These are phyloP conservation scores for Ispidina lecontei DNA, from an alignment of 2,797 vertebrate genomes.

Conservation along the genomic window DNA sequence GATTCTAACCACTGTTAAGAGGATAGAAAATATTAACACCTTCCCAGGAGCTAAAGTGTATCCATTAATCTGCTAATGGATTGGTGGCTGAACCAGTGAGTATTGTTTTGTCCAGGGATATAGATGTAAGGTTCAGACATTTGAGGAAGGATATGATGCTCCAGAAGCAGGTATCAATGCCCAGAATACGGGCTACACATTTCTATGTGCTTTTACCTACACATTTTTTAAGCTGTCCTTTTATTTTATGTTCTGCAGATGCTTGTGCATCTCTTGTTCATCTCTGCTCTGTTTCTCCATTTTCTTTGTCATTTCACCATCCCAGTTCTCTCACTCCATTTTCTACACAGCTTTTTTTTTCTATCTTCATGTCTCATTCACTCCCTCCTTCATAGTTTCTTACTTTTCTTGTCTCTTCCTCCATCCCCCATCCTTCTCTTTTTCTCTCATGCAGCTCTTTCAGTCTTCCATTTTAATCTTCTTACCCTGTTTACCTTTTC, in stretches of 20 bases:
- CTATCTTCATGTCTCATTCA: neutral
- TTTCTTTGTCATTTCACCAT: neutral
- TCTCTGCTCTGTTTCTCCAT: neutral
- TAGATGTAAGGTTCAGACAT: neutral
- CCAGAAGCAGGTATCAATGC: neutral
- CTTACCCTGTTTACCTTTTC: neutral
- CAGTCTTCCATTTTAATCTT: neutral
- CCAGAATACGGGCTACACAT: neutral
- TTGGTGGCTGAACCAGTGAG: neutral
- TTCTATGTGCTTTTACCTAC: neutral
- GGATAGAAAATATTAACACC: conserved; percentile 40
- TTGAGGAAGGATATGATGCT: neutral
- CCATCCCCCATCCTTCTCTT: neutral
- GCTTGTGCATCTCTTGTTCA: neutral
- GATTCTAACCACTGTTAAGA: conserved; percentile 20
- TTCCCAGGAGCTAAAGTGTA: conserved; percentile 14
- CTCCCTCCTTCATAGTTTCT: neutral
- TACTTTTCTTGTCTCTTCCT: neutral
- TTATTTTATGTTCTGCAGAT: neutral
- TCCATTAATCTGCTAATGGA: neutral
- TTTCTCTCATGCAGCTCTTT: neutral
- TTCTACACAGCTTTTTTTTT: neutral
- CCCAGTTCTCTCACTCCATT: neutral
- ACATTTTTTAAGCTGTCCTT: neutral
- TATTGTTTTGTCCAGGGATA: neutral